Percentiles rank a stretch among this genome's conserved stretches.
Conservation (phyloP, 2,888 invertebrate species). For the Leuctra nigra region DNA sequence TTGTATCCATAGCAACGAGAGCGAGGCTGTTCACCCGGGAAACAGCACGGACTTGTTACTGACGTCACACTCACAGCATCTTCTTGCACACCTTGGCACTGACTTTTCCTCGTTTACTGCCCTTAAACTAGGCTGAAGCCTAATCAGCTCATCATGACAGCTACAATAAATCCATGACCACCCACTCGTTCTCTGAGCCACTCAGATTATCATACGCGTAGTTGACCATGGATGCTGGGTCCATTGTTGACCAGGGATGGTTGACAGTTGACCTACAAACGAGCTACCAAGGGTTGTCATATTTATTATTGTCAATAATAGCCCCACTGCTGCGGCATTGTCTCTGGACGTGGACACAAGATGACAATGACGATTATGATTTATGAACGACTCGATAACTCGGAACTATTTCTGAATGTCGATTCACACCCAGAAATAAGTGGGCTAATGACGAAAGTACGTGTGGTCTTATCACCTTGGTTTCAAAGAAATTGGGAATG, state of each 20-base stretch:
- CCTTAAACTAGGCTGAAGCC: background rate
- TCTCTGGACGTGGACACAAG: no score
- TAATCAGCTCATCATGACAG: background rate
- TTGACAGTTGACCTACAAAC: slow-evolving; percentile 5
- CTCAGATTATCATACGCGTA: no score
- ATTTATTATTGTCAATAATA: slow-evolving; percentile 2
- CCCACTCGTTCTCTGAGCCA: background rate
- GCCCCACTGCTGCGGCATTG: no score
- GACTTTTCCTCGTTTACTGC: no score
- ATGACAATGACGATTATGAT: no score
- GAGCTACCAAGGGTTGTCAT: background rate
- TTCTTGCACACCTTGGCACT: no score
- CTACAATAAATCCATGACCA: background rate
- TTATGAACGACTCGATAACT: no score
- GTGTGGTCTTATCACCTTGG: background rate
- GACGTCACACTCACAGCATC: no score
- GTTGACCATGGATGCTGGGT: no score
- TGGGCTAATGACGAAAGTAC: slow-evolving; percentile 7
- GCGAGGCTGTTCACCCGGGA: slow-evolving; percentile 25
- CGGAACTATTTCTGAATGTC: no score
- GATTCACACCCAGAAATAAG: no score
- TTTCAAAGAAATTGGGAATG: background rate
- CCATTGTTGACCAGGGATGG: background rate
- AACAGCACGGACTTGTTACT: slow-evolving; percentile 10
- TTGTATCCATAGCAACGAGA: slow-evolving; percentile 22